Evolutionary conservation across 2,888 invertebrate genomes (phyloP), one percentile per base, ranked within the genome.

Genomic region (Halocaridina rubra): DNA sequence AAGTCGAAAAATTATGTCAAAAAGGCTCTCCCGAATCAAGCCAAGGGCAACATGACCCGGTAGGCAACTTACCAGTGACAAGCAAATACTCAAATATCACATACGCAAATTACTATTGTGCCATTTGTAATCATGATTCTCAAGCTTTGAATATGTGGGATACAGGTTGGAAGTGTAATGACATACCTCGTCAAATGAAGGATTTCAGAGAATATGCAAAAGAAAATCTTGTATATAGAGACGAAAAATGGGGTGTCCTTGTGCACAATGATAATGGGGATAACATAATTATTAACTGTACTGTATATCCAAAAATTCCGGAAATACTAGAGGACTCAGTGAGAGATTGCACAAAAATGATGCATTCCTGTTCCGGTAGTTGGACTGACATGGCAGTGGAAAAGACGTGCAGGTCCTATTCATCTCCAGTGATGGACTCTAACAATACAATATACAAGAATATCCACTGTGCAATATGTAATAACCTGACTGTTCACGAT

Each of bases 401-500:
- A 22, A 85, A 86, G 2, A 84, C 88, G 74, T 92, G 92, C 86
- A 89, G 90, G 80, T 91, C 91, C 32, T 92, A 92, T 89, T 92
- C 91, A 4, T 90, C 91, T 2, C 89, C 90, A 29, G 91, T 91
- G 8, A 92, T 91, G 33, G 67, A 82, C 78, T 89, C 89, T n/a
- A 88, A 89, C 8, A 89, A 89, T n/a, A 89, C 88, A 87, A n/a
- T 90, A 4, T 92, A 91, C 89, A 89, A 91, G 79, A 92, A 92
- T 88, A 90, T 90, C 0, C 92, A 92, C 87, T 92, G 92, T 89
- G 92, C 92, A 27, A 89, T 91, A 53, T 92, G 92, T 89, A 92
- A 92, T 89, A 89, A 90, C 57, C 90, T 91, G n/a, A 89, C 90
- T 16, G 89, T 90, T 3, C 91, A 91, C 29, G 89, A 90, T 24